Base-by-base conservation (phyloP, 2,797 vertebrate species). In the Dallia pectoralis region DNA sequence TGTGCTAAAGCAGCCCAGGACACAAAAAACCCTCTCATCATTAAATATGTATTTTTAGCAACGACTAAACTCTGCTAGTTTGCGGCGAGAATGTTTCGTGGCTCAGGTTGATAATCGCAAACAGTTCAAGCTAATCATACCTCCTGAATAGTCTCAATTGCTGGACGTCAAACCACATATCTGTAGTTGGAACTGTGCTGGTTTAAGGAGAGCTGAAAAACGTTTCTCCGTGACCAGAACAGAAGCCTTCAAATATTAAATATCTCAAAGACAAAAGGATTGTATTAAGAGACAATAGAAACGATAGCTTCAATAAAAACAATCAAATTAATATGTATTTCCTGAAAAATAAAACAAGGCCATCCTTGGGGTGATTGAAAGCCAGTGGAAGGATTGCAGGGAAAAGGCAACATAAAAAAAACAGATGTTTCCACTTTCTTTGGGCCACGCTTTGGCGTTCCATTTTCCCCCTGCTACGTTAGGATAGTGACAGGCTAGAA, bases 21-120 rank as follows among this genome's bases (percentile, higher is more conserved):
- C 71, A 83, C 75, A 85, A 83, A 75, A 73, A 67, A 87, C 82
- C 80, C 77, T 73, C 77, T 91, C 81, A 89, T 89, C 87, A 84
- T 78, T 61, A 44, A 44, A 44, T 44, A 3, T 44, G 47, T 90
- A 90, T 89, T 90, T 91, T 88, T 88, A 85, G 86, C 78, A 83
- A 85, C 84, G 87, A 81, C 81, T 65, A 59, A 74, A 40, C 71
- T 48, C 66, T 72, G 66, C 85, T 81, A 86, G 88, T 82, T 80
- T 82, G 69, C 79, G 82, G 40, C 14, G 40, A 44, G 4, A 44
- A 12, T 40, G 9, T 25, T 70, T 83, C 85, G 79, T 77, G 79
- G 82, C 36, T n/a, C 6, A 69, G 59, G 48, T 68, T 74, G 74
- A 85, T 90, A 87, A 83, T 79, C 87, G 84, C 63, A 30, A 75